Evolutionary conservation across 2,113 vertebrate genomes (phyloP).

Genomic region (Calyptommatus sinebrachiatus): DNA sequence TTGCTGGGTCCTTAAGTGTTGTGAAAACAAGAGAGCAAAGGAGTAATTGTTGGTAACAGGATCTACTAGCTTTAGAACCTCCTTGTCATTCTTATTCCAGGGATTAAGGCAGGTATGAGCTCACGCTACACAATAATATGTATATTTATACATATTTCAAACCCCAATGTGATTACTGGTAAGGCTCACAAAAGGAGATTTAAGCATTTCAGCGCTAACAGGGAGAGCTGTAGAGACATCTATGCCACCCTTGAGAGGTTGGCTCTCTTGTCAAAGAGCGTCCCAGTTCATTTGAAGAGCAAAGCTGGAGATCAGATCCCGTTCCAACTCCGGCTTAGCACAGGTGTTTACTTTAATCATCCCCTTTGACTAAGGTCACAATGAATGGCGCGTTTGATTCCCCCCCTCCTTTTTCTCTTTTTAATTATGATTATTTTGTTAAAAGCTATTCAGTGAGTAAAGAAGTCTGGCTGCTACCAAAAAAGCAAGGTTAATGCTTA

Average conservation of each 20-base stretch:
- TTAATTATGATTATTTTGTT: neutral
- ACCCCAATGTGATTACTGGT: constrained; percentile 80
- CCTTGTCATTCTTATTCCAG: constrained; percentile 72
- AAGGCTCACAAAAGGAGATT: constrained; percentile 80
- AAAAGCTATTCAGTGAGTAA: constrained; percentile 49
- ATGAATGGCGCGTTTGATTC: constrained; percentile 56
- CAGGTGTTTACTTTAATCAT: constrained; percentile 71
- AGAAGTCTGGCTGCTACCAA: constrained; percentile 55
- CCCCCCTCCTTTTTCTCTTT: too few species aligned
- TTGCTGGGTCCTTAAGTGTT: constrained; percentile 67
- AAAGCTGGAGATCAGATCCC: constrained; percentile 60
- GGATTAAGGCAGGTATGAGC: constrained; percentile 77
- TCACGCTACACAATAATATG: constrained; percentile 66
- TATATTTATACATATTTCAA: neutral
- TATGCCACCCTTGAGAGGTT: constrained; percentile 64
- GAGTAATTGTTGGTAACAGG: constrained; percentile 70
- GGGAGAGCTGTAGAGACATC: constrained; percentile 67
- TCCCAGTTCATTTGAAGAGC: constrained; percentile 53
- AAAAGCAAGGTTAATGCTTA: constrained; percentile 66
- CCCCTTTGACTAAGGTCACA: constrained; percentile 61
- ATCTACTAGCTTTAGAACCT: constrained; percentile 68
- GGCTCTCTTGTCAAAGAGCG: constrained; percentile 51
- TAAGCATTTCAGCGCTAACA: constrained; percentile 75
- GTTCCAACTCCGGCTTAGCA: constrained; percentile 59
- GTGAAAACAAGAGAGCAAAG: constrained; percentile 66